Evolutionary conservation across 2,888 invertebrate species (phyloP), one percentile per base, ranked within the genome.

Genomic region (Cyclophora punctaria): DNA sequence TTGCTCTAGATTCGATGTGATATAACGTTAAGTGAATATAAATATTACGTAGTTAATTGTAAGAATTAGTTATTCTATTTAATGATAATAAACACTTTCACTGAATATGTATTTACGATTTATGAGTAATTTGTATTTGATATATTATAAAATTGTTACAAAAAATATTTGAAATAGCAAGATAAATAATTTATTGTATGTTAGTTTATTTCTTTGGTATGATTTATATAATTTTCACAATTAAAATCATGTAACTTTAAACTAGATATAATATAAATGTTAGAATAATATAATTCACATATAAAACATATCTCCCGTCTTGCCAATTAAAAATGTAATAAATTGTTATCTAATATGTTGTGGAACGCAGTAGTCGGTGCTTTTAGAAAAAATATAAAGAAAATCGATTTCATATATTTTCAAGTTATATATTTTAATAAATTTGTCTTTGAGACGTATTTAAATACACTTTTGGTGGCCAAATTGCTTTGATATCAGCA

Each of bases 221-320:
- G 20, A 20, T 20, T 20, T 20, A 20, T 20, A 20, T 20, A 20
- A 20, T 20, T 20, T 20, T 20, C 20, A 20, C 1, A 20, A 20
- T 20, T 20, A 20, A 20, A 20, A 20, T 20, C 20, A 20, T 20
- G 20, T 20, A 20, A 20, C 2, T 1, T 20, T 20, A 20, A 20
- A 20, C 20, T 20, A 20, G 4, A 37, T 37, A 37, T 37, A 2
- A 37, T 5, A 5, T 4, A 5, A 44, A 44, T 47, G 35, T 48
- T 34, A 40, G 45, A 44, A 49, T 50, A 48, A 34, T 53, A 55
- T 50, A 48, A 56, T 44, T 56, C 58, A 54, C 56, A 57, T 57
- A 60, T 66, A 68, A 58, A 63, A 78, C 78, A 81, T 82, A 83
- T 87, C 88, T 89, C 88, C 88, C 88, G 77, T 85, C 83, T 83